phyloP scores from a whole-genome alignment of 2,113 vertebrate species.

The Myanophis thanlyinensis region DNA sequence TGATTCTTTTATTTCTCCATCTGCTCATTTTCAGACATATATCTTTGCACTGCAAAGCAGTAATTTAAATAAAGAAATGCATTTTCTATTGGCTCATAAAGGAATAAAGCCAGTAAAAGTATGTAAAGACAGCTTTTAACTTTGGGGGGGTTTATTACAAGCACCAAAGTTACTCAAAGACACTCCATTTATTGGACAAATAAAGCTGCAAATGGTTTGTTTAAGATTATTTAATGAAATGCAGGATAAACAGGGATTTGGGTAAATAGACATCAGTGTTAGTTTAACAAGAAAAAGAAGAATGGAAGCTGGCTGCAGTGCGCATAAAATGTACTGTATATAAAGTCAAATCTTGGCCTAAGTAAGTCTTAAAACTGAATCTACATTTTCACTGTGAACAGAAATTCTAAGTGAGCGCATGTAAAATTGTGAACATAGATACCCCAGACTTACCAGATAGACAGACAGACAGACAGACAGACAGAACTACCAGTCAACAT shows the following conservation, averaged over 20 bases:
- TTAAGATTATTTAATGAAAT: neutral
- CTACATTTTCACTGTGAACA: neutral
- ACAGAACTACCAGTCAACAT: neutral
- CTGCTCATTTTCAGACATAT: neutral
- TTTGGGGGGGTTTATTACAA: neutral
- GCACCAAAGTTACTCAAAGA: neutral
- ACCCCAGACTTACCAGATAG: neutral
- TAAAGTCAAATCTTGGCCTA: neutral
- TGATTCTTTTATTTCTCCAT: neutral
- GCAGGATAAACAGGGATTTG: neutral
- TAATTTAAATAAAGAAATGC: neutral
- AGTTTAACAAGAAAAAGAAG: neutral
- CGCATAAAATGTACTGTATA: neutral
- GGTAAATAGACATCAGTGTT: neutral
- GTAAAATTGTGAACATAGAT: neutral
- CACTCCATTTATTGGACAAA: neutral
- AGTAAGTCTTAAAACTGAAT: neutral
- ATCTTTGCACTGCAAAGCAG: neutral
- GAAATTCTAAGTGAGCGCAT: neutral
- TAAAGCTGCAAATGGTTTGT: neutral
- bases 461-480: neutral
- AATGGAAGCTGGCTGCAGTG: neutral
- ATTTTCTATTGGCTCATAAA: neutral
- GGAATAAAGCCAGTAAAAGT: neutral
- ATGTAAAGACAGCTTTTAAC: neutral